These are phyloP conservation scores for Elgaria multicarinata DNA, from an alignment of 2,113 vertebrate species.

Conservation along the genomic window DNA sequence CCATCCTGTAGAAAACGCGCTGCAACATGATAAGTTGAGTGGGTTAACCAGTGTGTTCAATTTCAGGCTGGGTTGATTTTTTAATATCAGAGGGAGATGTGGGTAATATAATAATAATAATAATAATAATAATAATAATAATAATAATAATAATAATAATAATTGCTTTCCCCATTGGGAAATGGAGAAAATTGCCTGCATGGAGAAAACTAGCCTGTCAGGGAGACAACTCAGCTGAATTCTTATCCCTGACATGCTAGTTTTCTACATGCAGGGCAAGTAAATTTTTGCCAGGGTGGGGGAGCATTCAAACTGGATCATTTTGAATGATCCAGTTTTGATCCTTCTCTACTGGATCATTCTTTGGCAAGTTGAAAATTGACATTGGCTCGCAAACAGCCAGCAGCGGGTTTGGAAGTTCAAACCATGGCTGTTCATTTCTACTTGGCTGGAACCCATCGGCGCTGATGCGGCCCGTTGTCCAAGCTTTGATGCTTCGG, in stretches of 20 bases:
- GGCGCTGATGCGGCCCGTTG: background rate
- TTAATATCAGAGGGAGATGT: too few relatives aligned
- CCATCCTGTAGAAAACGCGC: too few relatives aligned
- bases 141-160: too few relatives aligned
- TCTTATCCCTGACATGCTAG: too few relatives aligned
- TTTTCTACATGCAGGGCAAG: background rate
- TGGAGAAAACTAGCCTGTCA: background rate
- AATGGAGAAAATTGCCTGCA: background rate
- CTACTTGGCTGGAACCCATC: background rate
- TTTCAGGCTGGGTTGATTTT: background rate
- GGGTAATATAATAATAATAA: too few relatives aligned
- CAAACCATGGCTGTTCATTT: conserved; percentile 1
- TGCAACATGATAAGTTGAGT: too few relatives aligned
- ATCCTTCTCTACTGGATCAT: background rate
- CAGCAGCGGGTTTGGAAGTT: background rate
- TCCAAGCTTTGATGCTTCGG: conserved; percentile 21
- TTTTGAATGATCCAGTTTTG: too few relatives aligned
- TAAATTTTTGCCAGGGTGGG: background rate
- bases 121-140: too few relatives aligned
- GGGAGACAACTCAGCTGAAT: background rate
- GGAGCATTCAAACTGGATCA: background rate
- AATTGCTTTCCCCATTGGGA: background rate
- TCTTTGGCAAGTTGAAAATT: background rate
- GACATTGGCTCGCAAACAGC: background rate
- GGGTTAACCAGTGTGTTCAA: background rate